Evolutionary conservation across 2,113 vertebrate species (phyloP).

Genomic region (Piaya cayana): DNA sequence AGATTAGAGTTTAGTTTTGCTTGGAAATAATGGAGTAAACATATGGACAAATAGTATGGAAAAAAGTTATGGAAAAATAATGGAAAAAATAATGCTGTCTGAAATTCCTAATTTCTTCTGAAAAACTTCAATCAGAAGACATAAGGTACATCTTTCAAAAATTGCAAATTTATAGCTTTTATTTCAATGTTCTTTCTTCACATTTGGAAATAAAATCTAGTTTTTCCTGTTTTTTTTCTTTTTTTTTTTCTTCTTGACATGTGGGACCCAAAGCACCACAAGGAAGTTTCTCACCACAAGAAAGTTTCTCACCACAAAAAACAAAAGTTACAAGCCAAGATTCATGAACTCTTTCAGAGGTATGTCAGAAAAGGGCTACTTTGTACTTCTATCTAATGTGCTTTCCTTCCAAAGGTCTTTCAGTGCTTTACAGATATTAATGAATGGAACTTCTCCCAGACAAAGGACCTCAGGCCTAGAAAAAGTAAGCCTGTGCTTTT

Average conservation of each 20-base stretch:
- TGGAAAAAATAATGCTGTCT: not conserved
- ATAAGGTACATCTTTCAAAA: not conserved
- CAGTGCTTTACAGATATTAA: not conserved
- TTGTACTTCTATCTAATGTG: not conserved
- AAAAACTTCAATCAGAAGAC: not conserved
- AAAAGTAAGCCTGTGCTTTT: not conserved
- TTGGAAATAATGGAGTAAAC: not conserved
- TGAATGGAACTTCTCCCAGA: not conserved
- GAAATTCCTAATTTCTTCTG: not conserved
- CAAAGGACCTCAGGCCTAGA: not conserved
- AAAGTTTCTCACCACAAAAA: slow-evolving; percentile 44
- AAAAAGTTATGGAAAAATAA: not conserved
- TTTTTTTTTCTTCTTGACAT: not conserved
- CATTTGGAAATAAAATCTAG: not conserved
- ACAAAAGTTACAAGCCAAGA: slow-evolving; percentile 63
- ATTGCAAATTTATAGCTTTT: not conserved
- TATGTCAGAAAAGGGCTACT: slow-evolving; percentile 63
- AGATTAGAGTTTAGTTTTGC: not conserved
- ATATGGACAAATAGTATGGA: not conserved
- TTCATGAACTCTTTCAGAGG: slow-evolving; percentile 74
- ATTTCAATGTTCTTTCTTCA: not conserved
- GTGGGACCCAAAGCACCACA: slow-evolving; percentile 70
- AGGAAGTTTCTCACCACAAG: slow-evolving; percentile 50
- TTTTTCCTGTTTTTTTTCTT: not conserved
- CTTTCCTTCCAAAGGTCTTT: not conserved